phyloP scores from a whole-genome alignment of 2,797 vertebrate genomes.

The Pristis pectinata region DNA sequence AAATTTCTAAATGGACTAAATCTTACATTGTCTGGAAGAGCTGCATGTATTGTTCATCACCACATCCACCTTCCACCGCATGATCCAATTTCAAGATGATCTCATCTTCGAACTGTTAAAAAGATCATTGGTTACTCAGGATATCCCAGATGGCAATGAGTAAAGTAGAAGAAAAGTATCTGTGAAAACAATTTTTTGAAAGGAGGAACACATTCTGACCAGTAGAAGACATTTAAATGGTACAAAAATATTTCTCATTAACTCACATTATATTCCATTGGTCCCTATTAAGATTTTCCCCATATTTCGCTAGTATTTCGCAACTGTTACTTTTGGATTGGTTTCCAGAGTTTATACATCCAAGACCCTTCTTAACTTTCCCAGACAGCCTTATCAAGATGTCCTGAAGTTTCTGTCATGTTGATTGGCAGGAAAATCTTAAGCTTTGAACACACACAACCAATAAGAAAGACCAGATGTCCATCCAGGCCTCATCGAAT shows the following conservation, averaged over 20 bases:
- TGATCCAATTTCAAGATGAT: conserved; percentile 97
- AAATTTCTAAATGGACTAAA: not conserved
- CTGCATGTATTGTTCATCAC: conserved; percentile 89
- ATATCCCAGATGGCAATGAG: not conserved
- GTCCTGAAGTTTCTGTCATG: not conserved
- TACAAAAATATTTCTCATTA: not conserved
- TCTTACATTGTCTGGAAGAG: conserved; percentile 86
- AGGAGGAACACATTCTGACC: not conserved
- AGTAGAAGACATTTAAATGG: not conserved
- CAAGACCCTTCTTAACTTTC: not conserved
- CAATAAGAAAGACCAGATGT: not conserved
- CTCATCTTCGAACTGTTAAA: conserved; percentile 88
- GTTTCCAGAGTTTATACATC: not conserved
- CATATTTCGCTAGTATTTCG: not conserved
- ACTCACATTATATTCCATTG: not conserved
- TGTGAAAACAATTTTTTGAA: not conserved
- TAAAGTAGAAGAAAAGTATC: conserved; percentile 12
- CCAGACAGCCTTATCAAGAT: not conserved
- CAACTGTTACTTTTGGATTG: not conserved
- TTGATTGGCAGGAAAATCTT: not conserved
- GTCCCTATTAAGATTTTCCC: not conserved
- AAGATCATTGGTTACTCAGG: not conserved
- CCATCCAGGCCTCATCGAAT: not conserved
- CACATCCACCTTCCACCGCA: conserved; percentile 94
- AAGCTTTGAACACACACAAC: not conserved